phyloP scores from a whole-genome alignment of 2,797 vertebrate species.

The Thripadectes ignobilis region DNA sequence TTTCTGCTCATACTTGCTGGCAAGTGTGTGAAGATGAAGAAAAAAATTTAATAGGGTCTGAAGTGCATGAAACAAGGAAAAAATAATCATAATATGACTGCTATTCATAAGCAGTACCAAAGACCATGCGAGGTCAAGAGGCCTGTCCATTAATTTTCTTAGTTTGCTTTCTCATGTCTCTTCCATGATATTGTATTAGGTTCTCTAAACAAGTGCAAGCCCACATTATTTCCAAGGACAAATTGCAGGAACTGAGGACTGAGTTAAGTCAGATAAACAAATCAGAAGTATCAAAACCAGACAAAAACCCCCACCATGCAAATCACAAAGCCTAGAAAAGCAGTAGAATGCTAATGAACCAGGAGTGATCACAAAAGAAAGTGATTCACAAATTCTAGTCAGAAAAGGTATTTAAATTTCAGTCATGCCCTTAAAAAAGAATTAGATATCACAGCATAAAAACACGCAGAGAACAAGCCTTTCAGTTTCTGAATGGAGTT shows the following conservation, averaged over 20 bases:
- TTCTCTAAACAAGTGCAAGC: not conserved
- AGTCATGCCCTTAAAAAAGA: not conserved
- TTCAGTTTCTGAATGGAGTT: not conserved
- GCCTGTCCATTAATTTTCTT: not conserved
- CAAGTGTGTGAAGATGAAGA: not conserved
- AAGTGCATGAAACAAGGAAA: not conserved
- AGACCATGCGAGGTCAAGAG: not conserved
- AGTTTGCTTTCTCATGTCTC: not conserved
- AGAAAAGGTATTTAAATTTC: slow-evolving; percentile 4
- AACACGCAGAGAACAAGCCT: not conserved
- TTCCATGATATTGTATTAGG: not conserved
- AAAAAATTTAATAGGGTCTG: not conserved
- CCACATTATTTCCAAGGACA: not conserved
- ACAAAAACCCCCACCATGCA: not conserved
- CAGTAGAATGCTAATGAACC: not conserved
- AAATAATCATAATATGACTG: not conserved
- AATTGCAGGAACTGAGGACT: not conserved
- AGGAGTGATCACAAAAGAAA: not conserved
- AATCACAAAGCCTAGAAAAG: not conserved
- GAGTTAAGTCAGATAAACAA: not conserved
- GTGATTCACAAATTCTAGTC: not conserved
- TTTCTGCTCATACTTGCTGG: not conserved
- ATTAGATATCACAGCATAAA: not conserved
- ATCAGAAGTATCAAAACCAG: not conserved
- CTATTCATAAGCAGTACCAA: not conserved